Conservation (phyloP, 2,888 invertebrate genomes). For the Herminia tarsipennalis region DNA sequence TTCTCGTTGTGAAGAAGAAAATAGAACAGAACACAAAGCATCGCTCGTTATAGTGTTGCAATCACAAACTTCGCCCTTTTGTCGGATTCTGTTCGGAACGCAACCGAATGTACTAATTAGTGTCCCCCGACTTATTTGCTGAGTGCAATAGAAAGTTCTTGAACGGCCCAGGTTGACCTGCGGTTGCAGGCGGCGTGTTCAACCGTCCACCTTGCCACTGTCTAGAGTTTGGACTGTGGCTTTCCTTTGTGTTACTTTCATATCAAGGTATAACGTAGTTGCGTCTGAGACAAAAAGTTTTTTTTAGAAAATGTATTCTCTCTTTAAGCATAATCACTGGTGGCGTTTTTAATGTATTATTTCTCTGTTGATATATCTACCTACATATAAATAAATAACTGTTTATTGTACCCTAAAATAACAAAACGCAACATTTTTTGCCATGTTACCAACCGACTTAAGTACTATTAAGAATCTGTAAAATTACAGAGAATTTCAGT, state of each 20-base stretch:
- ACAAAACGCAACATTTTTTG: too few species aligned
- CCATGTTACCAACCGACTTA: too few species aligned
- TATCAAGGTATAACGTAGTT: conserved; percentile 3
- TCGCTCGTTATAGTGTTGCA: conserved; percentile 62
- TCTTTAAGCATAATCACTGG: too few species aligned
- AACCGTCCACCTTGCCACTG: conserved; percentile 56
- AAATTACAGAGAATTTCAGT: too few species aligned
- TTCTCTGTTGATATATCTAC: too few species aligned
- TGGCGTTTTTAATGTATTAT: too few species aligned
- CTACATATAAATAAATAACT: too few species aligned
- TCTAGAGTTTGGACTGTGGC: conserved; percentile 42
- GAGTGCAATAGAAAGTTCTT: conserved; percentile 71
- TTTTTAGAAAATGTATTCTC: background rate
- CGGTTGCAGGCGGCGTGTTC: conserved; percentile 47
- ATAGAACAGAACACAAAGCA: conserved; percentile 49
- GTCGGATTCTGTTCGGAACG: conserved; percentile 54
- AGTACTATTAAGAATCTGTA: too few species aligned
- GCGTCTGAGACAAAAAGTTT: background rate
- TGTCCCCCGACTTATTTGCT: conserved; percentile 63
- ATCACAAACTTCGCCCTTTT: conserved; percentile 72
- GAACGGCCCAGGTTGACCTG: conserved; percentile 58
- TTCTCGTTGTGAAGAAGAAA: conserved; percentile 19
- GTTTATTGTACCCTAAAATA: too few species aligned
- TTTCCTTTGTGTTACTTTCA: conserved; percentile 46
- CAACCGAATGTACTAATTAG: conserved; percentile 78